These are phyloP conservation scores for Stramonita haemastoma DNA, from an alignment of 2,888 invertebrate species.

Conservation along the genomic window DNA sequence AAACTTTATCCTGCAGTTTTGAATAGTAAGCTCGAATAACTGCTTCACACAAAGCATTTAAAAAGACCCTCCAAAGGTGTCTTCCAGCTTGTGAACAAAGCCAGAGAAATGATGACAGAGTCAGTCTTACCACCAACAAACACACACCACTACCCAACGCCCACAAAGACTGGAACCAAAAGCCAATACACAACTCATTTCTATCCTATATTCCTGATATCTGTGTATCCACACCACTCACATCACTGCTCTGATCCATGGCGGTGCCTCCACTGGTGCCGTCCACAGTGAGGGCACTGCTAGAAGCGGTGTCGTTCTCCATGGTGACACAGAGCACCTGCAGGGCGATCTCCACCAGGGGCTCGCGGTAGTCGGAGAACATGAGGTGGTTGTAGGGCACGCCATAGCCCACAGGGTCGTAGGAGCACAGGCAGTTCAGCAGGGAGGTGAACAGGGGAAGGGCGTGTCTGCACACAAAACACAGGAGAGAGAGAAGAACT, in stretches of 20 bases:
- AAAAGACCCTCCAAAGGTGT: too few relatives aligned
- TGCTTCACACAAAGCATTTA: too few relatives aligned
- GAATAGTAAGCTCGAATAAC: too few relatives aligned
- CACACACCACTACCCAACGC: too few relatives aligned
- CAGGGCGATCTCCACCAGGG: constrained; percentile 86
- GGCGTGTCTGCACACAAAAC: constrained; percentile 85
- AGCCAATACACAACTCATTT: background rate
- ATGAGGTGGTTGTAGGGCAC: constrained; percentile 97
- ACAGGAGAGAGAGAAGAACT: background rate
- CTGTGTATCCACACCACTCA: constrained; percentile 45
- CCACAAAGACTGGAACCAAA: too few relatives aligned
- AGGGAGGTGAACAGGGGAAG: constrained; percentile 98
- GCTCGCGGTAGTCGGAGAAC: constrained; percentile 94
- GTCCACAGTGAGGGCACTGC: constrained; percentile 64
- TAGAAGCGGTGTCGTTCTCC: constrained; percentile 86
- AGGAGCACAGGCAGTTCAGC: constrained; percentile 96
- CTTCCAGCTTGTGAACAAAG: too few relatives aligned
- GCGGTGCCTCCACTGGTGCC: constrained; percentile 73
- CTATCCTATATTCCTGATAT: too few relatives aligned
- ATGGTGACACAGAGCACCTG: constrained; percentile 91
- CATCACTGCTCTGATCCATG: constrained; percentile 70
- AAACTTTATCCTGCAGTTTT: too few relatives aligned
- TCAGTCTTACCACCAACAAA: too few relatives aligned
- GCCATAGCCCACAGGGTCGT: constrained; percentile 98
- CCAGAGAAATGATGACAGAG: too few relatives aligned